These are phyloP conservation scores for Myrmecobius fasciatus DNA, from an alignment of 2,113 vertebrate genomes.

Conservation along the genomic window DNA sequence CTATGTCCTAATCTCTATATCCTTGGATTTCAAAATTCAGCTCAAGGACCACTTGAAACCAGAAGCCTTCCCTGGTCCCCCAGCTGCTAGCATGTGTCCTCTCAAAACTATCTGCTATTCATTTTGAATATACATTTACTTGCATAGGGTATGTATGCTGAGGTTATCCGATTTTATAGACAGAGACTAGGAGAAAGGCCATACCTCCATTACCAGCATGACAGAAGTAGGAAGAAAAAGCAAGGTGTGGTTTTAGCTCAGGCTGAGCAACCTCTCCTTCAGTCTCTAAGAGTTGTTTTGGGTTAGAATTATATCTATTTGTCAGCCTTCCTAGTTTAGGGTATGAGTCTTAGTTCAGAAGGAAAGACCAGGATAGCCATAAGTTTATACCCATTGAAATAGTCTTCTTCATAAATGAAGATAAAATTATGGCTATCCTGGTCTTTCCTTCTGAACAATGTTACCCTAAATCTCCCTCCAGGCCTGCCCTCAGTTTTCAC, in stretches of 20 bases:
- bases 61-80: neutral
- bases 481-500: too few species aligned
- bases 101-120: neutral
- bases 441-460: too few species aligned
- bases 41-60: neutral
- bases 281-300: neutral
- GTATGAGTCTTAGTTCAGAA: neutral
- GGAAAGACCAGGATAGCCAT: neutral
- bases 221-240: neutral
- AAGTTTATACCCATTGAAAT: neutral
- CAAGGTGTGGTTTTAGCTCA: neutral
- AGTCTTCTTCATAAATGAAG: neutral
- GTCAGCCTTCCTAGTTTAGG: neutral
- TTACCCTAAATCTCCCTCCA: too few species aligned
- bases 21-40: neutral
- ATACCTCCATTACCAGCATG: neutral
- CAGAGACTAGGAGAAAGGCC: neutral
- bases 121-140: neutral
- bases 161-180: neutral
- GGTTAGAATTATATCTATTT: neutral
- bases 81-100: neutral
- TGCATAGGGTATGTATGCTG: neutral
- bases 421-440: too few species aligned
- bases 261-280: neutral
- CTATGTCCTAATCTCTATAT: neutral